These are phyloP conservation scores for Threskiornis aethiopicus DNA, from an alignment of 2,797 vertebrate genomes.

Conservation along the genomic window DNA sequence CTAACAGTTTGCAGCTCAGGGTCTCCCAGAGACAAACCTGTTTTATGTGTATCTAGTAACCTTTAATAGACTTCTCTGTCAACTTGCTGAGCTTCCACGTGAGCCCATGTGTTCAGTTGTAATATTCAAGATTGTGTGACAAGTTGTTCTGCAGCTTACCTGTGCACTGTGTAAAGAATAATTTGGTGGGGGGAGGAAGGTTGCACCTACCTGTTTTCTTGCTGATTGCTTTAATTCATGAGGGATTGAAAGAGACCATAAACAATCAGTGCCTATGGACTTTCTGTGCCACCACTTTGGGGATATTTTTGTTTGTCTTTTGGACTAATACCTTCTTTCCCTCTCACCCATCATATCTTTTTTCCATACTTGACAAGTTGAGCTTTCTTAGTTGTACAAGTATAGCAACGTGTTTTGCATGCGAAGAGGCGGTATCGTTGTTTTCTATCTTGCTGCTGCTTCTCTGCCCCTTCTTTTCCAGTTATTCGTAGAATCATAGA, in stretches of 20 bases:
- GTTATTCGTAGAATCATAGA: neutral
- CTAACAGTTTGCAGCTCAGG: neutral
- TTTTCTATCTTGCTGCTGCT: neutral
- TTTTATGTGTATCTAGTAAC: neutral
- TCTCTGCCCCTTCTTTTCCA: neutral
- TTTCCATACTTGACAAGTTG: neutral
- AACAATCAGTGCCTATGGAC: neutral
- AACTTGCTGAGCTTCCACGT: neutral
- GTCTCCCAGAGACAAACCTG: neutral
- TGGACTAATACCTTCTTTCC: neutral
- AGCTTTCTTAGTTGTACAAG: neutral
- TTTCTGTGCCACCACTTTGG: neutral
- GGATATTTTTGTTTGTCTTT: neutral
- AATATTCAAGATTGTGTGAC: neutral
- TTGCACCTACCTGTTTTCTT: neutral
- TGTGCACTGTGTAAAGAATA: neutral
- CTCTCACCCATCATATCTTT: neutral
- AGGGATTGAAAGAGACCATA: neutral
- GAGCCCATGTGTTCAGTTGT: neutral
- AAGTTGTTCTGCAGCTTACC: neutral
- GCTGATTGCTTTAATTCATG: neutral
- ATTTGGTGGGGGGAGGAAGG: neutral
- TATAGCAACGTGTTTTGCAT: neutral
- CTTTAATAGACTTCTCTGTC: neutral
- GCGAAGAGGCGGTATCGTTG: neutral